Conservation (phyloP, 2,888 invertebrate species). For the Invenusta paracnida region DNA sequence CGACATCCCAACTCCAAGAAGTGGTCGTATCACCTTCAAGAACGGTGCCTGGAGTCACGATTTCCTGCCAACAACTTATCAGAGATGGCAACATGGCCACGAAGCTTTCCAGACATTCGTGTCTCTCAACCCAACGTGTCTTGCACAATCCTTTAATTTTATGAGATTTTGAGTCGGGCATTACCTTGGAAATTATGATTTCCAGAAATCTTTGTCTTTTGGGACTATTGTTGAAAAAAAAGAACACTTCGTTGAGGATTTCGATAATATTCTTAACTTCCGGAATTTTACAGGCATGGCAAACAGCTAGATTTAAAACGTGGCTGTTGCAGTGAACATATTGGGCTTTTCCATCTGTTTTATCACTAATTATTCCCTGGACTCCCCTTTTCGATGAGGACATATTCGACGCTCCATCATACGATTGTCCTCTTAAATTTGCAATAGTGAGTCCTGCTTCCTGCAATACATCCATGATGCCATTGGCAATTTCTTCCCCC, state of each 20-base stretch:
- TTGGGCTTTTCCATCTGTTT: background rate
- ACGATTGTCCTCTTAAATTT: background rate
- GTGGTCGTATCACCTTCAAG: background rate
- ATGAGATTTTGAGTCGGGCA: background rate
- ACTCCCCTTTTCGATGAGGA: background rate
- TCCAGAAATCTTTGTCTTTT: background rate
- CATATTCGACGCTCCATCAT: background rate
- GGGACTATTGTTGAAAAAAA: background rate
- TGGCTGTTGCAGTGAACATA: background rate
- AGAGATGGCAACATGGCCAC: background rate
- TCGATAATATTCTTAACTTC: background rate
- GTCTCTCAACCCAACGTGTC: background rate
- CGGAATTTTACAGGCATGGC: background rate
- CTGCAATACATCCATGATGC: background rate
- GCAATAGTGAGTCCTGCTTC: background rate
- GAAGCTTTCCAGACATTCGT: background rate
- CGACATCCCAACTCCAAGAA: background rate
- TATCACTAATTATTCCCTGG: background rate
- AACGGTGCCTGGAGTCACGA: background rate
- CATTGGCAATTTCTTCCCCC: background rate
- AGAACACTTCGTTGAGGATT: background rate
- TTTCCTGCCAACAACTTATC: background rate
- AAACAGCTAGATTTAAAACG: background rate
- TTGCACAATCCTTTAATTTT: background rate
- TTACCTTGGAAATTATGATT: background rate